Conservation (phyloP, 2,888 invertebrate species). For the Fissipunctia ypsillon region DNA sequence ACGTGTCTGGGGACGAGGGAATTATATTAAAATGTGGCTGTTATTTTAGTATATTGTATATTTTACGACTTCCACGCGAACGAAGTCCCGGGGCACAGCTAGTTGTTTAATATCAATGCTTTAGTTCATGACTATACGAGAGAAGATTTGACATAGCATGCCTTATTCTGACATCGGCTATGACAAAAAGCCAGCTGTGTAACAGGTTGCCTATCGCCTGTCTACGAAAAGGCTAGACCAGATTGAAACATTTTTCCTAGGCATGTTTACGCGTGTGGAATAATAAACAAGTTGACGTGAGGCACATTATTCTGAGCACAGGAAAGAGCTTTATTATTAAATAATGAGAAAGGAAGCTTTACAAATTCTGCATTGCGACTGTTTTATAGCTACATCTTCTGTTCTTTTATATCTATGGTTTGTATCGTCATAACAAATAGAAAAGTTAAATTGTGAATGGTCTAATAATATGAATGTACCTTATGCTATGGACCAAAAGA, state of each 20-base stretch:
- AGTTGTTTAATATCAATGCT: no score
- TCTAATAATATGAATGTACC: no score
- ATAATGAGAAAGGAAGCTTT: conserved; percentile 22
- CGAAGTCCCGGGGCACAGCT: no score
- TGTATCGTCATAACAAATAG: neutral
- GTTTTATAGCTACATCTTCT: neutral
- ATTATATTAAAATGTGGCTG: no score
- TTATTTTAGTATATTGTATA: no score
- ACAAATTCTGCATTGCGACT: conserved; percentile 8
- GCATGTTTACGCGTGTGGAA: conserved; percentile 25
- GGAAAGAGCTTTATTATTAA: neutral
- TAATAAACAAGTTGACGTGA: conserved; percentile 27
- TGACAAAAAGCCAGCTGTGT: conserved; percentile 17
- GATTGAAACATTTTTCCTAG: conserved; percentile 42
- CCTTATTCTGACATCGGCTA: neutral
- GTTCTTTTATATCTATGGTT: no score
- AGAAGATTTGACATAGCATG: no score
- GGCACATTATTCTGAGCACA: conserved; percentile 28
- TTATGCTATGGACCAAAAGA: neutral
- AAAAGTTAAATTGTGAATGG: neutral
- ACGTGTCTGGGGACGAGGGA: no score
- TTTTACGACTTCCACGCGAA: no score
- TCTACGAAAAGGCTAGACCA: conserved; percentile 15
- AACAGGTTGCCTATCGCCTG: conserved; percentile 33
- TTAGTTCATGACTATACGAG: no score